Conservation (phyloP, 2,888 invertebrate genomes). For the Peribatodes rhomboidaria region DNA sequence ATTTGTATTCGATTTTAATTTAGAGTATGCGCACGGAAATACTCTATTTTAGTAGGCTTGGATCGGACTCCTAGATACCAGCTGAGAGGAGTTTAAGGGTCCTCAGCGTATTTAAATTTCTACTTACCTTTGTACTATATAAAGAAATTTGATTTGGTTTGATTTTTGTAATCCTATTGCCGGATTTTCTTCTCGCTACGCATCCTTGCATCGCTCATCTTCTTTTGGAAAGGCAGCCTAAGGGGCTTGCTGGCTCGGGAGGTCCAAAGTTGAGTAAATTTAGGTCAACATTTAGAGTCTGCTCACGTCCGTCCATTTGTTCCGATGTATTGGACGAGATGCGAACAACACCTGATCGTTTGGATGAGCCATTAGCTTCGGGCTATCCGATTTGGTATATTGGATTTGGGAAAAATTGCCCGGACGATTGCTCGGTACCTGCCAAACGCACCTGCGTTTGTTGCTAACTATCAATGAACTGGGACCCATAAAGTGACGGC, state of each 20-base stretch:
- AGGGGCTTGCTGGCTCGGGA: conserved; percentile 11
- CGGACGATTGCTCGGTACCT: conserved; percentile 11
- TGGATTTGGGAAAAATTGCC: conserved; percentile 39
- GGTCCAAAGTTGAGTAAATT: conserved; percentile 45
- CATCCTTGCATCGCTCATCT: too few relatives aligned
- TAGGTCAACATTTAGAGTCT: conserved; percentile 68
- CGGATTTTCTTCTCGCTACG: too few relatives aligned
- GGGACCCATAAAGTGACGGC: background rate
- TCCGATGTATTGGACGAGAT: conserved; percentile 72
- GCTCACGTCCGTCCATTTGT: conserved; percentile 81
- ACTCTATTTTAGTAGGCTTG: too few relatives aligned
- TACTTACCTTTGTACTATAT: too few relatives aligned
- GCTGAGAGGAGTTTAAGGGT: too few relatives aligned
- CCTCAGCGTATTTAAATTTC: too few relatives aligned
- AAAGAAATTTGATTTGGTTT: too few relatives aligned
- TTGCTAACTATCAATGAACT: conserved; percentile 1
- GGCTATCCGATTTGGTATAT: conserved; percentile 42
- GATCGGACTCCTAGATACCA: too few relatives aligned
- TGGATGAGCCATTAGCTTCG: conserved; percentile 42
- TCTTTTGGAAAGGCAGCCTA: too few relatives aligned
- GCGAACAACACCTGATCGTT: conserved; percentile 71
- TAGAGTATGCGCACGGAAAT: too few relatives aligned
- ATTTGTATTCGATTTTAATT: too few relatives aligned
- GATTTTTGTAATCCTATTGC: too few relatives aligned
- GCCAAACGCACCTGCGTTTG: conserved; percentile 22